Evolutionary conservation across 2,797 vertebrate genomes (phyloP).

Genomic region (Benthosema pterotum): DNA sequence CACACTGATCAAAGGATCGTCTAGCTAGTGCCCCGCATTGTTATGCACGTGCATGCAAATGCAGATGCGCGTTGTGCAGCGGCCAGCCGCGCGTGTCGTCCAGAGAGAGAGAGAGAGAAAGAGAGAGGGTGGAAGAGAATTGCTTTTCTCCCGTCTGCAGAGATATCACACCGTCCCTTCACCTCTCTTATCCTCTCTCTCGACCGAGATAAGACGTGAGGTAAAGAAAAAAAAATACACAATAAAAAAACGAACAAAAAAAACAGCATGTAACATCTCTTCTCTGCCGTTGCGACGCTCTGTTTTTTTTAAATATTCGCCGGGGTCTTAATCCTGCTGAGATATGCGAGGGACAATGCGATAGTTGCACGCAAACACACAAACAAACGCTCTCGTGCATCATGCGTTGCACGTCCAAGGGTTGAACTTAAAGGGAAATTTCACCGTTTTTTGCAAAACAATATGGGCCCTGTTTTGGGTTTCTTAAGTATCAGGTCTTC

Average conservation of each 20-base stretch:
- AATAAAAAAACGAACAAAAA: too few relatives aligned
- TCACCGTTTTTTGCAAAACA: too few relatives aligned
- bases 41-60: too few relatives aligned
- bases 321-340: conserved; percentile 9
- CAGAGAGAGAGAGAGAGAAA: too few relatives aligned
- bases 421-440: too few relatives aligned
- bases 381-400: background rate
- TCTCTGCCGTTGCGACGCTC: conserved; percentile 15
- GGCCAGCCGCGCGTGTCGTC: too few relatives aligned
- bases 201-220: conserved; percentile 39
- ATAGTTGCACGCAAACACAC: too few relatives aligned
- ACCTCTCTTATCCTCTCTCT: conserved; percentile 45
- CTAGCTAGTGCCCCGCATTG: too few relatives aligned
- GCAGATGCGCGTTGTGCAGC: conserved; percentile 13
- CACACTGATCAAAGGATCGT: conserved; percentile 52
- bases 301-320: conserved; percentile 47
- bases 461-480: too few relatives aligned
- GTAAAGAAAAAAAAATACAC: too few relatives aligned
- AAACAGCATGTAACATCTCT: background rate
- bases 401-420: too few relatives aligned
- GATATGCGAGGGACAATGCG: background rate
- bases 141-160: conserved; percentile 46
- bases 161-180: conserved; percentile 44
- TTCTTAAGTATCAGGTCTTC: too few relatives aligned
- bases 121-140: conserved; percentile 36